These are phyloP conservation scores for Chromoteleia sp. DNA, from an alignment of 2,888 invertebrate species.

Conservation along the genomic window DNA sequence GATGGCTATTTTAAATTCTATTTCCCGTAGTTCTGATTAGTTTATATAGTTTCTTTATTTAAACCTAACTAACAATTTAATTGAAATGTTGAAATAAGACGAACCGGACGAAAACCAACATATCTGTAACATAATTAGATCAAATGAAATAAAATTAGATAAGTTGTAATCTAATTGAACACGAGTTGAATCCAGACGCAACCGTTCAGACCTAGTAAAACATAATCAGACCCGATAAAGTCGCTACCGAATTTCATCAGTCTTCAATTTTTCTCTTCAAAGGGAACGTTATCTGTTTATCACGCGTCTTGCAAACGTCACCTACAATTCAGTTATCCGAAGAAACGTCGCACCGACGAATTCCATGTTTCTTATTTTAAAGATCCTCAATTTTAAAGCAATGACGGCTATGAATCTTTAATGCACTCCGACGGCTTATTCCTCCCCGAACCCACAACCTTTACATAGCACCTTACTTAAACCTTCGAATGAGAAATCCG, in stretches of 20 bases:
- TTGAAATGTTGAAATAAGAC: background rate
- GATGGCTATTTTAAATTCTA: too few species aligned
- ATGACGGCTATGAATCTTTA: slow-evolving; percentile 34
- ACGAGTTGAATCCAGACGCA: background rate
- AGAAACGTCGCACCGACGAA: background rate
- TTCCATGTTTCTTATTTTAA: slow-evolving; percentile 31
- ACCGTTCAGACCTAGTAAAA: slow-evolving; percentile 8
- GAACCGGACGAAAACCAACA: background rate
- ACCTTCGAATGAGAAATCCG: background rate
- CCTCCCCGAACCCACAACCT: slow-evolving; percentile 1
- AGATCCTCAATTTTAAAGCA: slow-evolving; percentile 12
- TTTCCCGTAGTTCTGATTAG: background rate
- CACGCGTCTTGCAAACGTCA: slow-evolving; percentile 34
- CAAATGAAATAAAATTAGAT: slow-evolving; percentile 13
- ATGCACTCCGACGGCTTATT: slow-evolving; percentile 6
- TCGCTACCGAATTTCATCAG: slow-evolving; percentile 13
- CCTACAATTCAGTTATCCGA: slow-evolving; percentile 45
- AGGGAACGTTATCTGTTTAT: slow-evolving; percentile 43
- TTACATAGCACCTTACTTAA: background rate
- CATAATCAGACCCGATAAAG: slow-evolving; percentile 25
- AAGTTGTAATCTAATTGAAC: slow-evolving; percentile 19
- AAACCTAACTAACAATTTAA: slow-evolving; percentile 6
- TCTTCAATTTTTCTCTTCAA: slow-evolving; percentile 26
- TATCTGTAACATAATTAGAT: slow-evolving; percentile 20
- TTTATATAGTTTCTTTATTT: slow-evolving; percentile 4